Conservation (phyloP, 2,113 vertebrate genomes). For the Bubalus kerabau region DNA sequence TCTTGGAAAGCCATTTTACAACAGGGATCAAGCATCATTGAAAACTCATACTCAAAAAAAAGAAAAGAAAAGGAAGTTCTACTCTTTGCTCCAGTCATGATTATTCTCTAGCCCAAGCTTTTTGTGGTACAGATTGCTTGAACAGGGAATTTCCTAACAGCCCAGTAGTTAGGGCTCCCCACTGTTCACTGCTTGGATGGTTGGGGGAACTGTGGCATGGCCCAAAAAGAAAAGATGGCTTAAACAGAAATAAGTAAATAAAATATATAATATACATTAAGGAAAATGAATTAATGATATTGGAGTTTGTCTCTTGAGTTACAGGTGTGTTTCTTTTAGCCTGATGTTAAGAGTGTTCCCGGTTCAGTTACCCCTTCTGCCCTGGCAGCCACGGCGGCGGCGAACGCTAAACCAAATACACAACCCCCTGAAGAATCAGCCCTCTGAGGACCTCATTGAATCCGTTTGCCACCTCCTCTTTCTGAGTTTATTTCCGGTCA, state of each 20-base stretch:
- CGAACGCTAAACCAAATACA: neutral
- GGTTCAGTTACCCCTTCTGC: neutral
- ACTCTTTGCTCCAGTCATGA: neutral
- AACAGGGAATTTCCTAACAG: neutral
- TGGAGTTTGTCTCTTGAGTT: neutral
- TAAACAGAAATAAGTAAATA: neutral
- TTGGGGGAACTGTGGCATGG: neutral
- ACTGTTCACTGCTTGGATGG: neutral
- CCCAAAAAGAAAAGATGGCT: neutral
- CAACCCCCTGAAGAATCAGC: too few relatives aligned
- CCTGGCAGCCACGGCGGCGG: neutral
- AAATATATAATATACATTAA: neutral
- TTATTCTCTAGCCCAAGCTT: neutral
- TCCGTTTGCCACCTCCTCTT: neutral
- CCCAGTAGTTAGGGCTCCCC: neutral
- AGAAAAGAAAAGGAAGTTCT: neutral
- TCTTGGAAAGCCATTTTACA: neutral
- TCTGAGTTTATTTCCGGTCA: neutral
- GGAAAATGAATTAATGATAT: neutral
- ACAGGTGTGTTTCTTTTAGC: neutral
- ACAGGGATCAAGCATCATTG: neutral
- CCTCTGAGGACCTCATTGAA: rapidly evolving
- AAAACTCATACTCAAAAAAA: neutral
- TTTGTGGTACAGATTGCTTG: neutral
- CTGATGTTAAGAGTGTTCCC: neutral